Evolutionary conservation across 2,113 vertebrate genomes (phyloP).

Genomic region (Urocynchramus pylzowi): DNA sequence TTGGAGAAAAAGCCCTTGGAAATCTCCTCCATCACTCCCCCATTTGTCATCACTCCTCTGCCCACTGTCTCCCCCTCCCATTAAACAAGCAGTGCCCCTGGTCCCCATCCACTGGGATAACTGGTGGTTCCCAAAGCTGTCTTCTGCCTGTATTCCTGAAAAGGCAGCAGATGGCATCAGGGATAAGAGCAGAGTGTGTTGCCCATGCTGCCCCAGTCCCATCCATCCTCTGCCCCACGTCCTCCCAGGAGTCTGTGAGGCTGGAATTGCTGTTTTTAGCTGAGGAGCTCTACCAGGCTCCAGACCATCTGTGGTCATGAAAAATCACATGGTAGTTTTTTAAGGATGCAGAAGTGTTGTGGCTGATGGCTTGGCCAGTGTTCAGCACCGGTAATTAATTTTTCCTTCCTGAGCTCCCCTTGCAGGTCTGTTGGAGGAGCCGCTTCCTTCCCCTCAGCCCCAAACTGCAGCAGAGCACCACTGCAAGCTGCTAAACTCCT

Average conservation of each 20-base stretch:
- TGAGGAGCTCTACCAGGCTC: background rate
- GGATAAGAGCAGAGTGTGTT: background rate
- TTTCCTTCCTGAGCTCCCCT: constrained; percentile 19
- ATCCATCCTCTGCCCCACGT: accelerated
- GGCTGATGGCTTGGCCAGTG: background rate
- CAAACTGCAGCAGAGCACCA: background rate
- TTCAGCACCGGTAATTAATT: constrained; percentile 35
- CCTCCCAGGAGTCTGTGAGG: accelerated
- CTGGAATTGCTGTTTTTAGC: background rate
- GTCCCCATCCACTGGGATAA: background rate
- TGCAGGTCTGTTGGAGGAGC: background rate
- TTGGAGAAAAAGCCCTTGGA: background rate
- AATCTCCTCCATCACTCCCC: background rate
- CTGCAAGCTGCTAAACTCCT: background rate
- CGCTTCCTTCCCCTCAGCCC: background rate
- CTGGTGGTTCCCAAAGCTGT: background rate
- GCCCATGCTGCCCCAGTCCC: background rate
- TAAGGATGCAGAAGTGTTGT: background rate
- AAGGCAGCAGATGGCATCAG: accelerated
- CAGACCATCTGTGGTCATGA: constrained; percentile 13
- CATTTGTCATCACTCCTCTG: background rate
- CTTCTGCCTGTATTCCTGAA: background rate
- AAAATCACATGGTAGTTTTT: background rate
- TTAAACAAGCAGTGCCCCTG: background rate
- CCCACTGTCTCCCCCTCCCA: accelerated